phyloP scores from a whole-genome alignment of 92 coral and sea anemone genomes.

The Parazoanthus atlanticus region DNA sequence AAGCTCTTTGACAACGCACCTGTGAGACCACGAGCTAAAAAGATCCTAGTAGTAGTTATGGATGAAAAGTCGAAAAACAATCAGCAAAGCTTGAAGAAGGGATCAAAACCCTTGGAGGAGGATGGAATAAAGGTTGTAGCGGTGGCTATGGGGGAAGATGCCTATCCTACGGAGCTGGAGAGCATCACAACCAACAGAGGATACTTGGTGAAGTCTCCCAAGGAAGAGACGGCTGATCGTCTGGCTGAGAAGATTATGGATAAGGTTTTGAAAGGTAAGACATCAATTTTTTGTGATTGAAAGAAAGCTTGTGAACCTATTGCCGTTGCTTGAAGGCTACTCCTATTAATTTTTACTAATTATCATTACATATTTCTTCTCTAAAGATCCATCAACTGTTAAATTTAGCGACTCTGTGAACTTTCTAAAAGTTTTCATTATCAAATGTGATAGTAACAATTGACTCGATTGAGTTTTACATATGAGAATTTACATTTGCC shows the following conservation, averaged over 20 bases:
- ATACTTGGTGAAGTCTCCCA: slow-evolving; percentile 67
- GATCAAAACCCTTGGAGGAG: slow-evolving; percentile 59
- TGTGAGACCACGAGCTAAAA: slow-evolving; percentile 73
- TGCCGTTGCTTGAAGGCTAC: not conserved
- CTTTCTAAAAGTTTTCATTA: too few relatives aligned
- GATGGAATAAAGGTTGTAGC: slow-evolving; percentile 76
- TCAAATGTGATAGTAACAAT: too few relatives aligned
- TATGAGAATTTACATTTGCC: too few relatives aligned
- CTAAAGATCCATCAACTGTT: too few relatives aligned
- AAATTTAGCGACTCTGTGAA: too few relatives aligned
- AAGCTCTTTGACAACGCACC: slow-evolving; percentile 19
- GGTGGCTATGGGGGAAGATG: slow-evolving; percentile 77
- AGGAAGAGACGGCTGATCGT: slow-evolving; percentile 59
- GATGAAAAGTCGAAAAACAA: slow-evolving; percentile 73
- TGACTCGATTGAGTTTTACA: too few relatives aligned
- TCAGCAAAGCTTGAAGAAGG: slow-evolving; percentile 53
- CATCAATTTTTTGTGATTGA: too few relatives aligned
- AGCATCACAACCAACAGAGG: slow-evolving; percentile 64
- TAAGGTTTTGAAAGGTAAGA: slow-evolving; percentile 46
- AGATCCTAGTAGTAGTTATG: slow-evolving; percentile 75
- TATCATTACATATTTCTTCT: not conserved
- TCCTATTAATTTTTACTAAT: not conserved
- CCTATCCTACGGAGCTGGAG: slow-evolving; percentile 64
- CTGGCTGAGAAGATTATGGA: slow-evolving; percentile 68
- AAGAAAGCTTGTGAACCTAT: too few relatives aligned